These are phyloP conservation scores for Micronycteris hirsuta DNA, from an alignment of 2,113 vertebrate species.

Conservation along the genomic window DNA sequence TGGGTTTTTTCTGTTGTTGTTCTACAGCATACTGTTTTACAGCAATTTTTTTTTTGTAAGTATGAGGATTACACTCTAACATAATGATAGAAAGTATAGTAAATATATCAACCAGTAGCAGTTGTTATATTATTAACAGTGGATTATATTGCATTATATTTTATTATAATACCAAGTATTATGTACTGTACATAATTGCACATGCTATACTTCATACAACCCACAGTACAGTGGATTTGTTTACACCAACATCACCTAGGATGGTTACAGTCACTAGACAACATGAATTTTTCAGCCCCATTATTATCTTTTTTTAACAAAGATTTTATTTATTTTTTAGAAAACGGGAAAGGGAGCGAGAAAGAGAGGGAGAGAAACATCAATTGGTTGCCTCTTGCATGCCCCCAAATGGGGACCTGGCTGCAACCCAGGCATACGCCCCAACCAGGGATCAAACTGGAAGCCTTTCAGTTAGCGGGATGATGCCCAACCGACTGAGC, in stretches of 20 bases:
- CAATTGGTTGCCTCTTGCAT: too few relatives aligned
- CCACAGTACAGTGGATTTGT: background rate
- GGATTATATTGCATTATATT: too few relatives aligned
- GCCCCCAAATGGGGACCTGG: too few relatives aligned
- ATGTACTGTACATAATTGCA: background rate
- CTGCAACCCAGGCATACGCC: too few relatives aligned
- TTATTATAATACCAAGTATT: background rate
- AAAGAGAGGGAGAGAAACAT: too few relatives aligned
- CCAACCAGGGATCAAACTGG: too few relatives aligned
- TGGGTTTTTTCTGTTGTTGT: background rate
- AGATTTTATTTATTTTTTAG: too few relatives aligned
- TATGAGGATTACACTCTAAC: background rate
- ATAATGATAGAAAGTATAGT: background rate
- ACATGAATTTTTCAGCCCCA: background rate
- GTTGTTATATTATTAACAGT: background rate
- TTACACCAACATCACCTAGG: too few relatives aligned
- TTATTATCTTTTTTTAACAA: background rate
- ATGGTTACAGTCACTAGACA: background rate
- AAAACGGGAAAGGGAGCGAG: too few relatives aligned
- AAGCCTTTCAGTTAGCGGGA: too few relatives aligned
- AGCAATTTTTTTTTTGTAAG: background rate
- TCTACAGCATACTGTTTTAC: background rate
- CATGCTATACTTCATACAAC: background rate
- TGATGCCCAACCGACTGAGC: too few relatives aligned
- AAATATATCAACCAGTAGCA: background rate